Conservation (phyloP, 2,113 vertebrate species). For the Saccopteryx leptura region DNA sequence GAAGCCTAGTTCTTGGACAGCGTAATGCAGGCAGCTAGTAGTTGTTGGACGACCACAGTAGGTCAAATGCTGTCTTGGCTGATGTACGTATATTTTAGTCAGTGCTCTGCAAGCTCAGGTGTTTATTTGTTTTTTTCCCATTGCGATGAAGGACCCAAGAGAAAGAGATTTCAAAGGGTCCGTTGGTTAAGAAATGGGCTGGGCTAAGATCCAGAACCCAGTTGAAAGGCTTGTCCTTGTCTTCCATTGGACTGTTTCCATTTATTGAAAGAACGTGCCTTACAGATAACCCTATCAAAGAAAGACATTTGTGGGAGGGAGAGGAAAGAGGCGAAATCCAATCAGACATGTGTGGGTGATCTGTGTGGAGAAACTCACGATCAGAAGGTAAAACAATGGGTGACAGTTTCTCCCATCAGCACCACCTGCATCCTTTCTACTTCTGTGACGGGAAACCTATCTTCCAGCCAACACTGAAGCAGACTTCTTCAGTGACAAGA, state of each 20-base stretch:
- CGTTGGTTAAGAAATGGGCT: neutral
- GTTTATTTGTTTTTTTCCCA: neutral
- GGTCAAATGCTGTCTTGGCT: neutral
- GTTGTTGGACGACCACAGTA: neutral
- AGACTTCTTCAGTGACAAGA: neutral
- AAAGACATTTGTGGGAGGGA: neutral
- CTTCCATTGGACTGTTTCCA: neutral
- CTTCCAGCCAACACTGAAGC: neutral
- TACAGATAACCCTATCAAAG: neutral
- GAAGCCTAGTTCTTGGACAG: neutral
- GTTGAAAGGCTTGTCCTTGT: neutral
- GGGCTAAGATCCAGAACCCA: neutral
- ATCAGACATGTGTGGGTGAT: neutral
- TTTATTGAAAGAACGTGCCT: neutral
- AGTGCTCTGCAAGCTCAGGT: neutral
- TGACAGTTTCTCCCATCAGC: no score
- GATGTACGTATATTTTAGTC: neutral
- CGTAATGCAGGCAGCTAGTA: neutral
- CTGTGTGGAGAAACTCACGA: accelerated
- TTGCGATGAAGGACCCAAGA: neutral
- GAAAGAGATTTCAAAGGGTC: neutral
- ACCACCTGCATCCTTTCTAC: neutral
- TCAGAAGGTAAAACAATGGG: neutral
- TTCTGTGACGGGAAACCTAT: neutral
- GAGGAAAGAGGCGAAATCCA: neutral